A percentile compares a stretch with the other conserved stretches of the same genome.
Conservation (phyloP, 2,888 invertebrate species). For the Lochmaea crataegi region DNA sequence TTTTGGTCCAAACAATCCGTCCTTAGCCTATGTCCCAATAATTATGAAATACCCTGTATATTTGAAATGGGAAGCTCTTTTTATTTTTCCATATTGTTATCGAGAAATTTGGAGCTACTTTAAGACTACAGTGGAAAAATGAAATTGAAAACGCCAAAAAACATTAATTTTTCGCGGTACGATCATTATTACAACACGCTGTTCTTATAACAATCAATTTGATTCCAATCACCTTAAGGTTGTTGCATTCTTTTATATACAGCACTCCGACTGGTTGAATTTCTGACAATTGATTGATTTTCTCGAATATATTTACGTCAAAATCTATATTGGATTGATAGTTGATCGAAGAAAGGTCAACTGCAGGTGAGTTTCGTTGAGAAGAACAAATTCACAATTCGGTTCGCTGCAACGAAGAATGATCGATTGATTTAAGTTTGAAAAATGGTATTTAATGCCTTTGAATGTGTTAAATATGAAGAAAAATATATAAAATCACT, state of each 20-base stretch:
- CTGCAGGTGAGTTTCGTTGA: slow-evolving; percentile 51
- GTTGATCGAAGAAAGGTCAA: slow-evolving; percentile 56
- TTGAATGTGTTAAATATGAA: background rate
- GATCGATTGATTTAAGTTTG: slow-evolving; percentile 29
- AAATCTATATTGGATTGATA: slow-evolving; percentile 57
- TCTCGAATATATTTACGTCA: slow-evolving; percentile 59
- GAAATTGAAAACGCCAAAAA: background rate
- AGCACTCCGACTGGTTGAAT: slow-evolving; percentile 46
- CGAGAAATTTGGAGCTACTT: no score
- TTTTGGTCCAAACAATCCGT: no score
- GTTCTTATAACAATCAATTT: slow-evolving; percentile 48
- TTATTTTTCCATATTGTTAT: no score
- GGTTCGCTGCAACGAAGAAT: slow-evolving; percentile 27
- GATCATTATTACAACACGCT: slow-evolving; percentile 42
- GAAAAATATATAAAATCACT: background rate
- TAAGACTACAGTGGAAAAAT: no score
- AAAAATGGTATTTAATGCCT: background rate
- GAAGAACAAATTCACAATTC: slow-evolving; percentile 38
- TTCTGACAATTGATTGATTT: slow-evolving; percentile 58
- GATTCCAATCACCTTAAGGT: slow-evolving; percentile 53
- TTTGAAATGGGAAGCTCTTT: no score
- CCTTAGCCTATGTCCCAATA: no score
- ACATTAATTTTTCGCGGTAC: slow-evolving; percentile 1
- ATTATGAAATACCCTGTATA: no score
- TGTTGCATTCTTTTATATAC: slow-evolving; percentile 49